Conservation (phyloP, 2,797 vertebrate genomes). For the Protosalanx chinensis region DNA sequence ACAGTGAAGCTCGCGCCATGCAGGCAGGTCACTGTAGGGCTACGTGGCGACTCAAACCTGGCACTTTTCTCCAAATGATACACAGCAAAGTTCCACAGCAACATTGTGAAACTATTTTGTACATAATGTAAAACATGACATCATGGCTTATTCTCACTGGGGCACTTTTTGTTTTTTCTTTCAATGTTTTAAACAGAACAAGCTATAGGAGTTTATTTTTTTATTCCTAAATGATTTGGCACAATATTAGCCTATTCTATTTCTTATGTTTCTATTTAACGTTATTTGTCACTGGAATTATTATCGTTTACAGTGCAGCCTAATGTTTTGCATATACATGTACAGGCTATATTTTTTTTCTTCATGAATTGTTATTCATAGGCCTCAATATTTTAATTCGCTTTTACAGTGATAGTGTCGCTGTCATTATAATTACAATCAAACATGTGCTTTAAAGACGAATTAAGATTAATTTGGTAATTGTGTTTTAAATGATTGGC, state of each 20-base stretch:
- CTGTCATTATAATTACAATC: conserved; percentile 41
- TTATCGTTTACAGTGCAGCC: conserved; percentile 42
- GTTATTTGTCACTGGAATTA: conserved; percentile 50
- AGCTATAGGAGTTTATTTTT: conserved; percentile 47
- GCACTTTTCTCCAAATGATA: conserved; percentile 60
- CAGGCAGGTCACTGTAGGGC: conserved; percentile 59
- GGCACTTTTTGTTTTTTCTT: conserved; percentile 76
- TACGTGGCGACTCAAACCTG: conserved; percentile 57
- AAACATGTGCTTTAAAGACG: conserved; percentile 41
- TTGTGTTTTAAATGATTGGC: conserved; percentile 33
- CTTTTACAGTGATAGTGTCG: conserved; percentile 4
- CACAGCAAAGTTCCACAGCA: conserved; percentile 59
- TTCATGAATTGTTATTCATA: conserved; percentile 22
- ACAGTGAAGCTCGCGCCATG: conserved; percentile 43
- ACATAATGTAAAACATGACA: conserved; percentile 79
- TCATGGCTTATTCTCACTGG: conserved; percentile 69
- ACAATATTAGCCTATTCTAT: conserved; percentile 45
- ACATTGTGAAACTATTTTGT: conserved; percentile 71
- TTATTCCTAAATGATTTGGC: conserved; percentile 39
- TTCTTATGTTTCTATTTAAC: conserved; percentile 66
- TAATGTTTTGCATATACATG: conserved; percentile 4
- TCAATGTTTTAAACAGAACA: conserved; percentile 61
- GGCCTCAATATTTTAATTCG: conserved; percentile 16
- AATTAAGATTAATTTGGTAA: conserved; percentile 39
- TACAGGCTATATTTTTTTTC: conserved; percentile 2